These are phyloP conservation scores for Tapirus terrestris DNA, from an alignment of 2,113 vertebrate species.

Conservation along the genomic window DNA sequence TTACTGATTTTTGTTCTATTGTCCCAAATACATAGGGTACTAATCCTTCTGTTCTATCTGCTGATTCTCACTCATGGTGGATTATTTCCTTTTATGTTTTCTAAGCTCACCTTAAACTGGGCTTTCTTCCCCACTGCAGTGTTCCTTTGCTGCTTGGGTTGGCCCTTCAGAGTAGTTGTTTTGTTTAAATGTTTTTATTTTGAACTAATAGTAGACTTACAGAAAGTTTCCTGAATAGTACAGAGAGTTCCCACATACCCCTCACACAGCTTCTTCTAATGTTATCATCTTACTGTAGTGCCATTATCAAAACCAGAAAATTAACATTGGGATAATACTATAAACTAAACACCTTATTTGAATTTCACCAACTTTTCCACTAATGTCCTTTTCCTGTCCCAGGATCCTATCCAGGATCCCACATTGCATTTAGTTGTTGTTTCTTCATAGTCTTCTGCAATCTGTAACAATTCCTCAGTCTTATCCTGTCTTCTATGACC, in stretches of 20 bases:
- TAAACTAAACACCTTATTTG: conserved; percentile 30
- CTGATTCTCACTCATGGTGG: background rate
- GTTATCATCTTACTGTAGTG: conserved; percentile 9
- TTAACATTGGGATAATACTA: background rate
- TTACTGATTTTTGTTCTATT: conserved; percentile 26
- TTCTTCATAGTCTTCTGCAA: conserved; percentile 14
- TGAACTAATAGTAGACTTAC: conserved; percentile 43
- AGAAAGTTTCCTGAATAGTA: conserved; percentile 36
- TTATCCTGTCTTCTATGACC: conserved; percentile 11
- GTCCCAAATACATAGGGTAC: background rate
- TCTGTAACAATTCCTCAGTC: background rate
- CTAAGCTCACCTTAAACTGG: conserved; percentile 22
- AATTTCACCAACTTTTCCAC: background rate
- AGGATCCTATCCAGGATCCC: background rate
- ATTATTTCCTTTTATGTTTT: conserved; percentile 46
- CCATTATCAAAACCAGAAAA: conserved; percentile 51
- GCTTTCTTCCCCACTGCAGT: conserved; percentile 12
- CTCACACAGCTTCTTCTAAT: background rate
- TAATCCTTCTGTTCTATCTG: background rate
- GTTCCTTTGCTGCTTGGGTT: background rate
- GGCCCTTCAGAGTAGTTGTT: background rate
- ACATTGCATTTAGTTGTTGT: conserved; percentile 14
- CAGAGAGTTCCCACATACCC: background rate
- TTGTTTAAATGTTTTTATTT: conserved; percentile 28
- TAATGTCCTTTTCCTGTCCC: background rate